phyloP scores from a whole-genome alignment of 1,140 invertebrate species.

The Xylocopa sonorina region DNA sequence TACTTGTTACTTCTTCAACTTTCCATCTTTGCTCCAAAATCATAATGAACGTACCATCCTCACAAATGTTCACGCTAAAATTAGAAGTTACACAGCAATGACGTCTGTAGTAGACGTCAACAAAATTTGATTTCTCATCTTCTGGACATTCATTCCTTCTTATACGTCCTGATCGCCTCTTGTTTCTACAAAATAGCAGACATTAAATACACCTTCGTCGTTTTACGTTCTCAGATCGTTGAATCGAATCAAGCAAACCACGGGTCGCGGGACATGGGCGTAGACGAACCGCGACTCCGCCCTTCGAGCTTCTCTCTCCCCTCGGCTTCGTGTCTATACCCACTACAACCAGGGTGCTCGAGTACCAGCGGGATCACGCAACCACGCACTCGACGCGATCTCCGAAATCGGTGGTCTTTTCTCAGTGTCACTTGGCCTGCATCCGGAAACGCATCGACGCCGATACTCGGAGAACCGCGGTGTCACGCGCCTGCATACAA shows the following conservation, averaged over 20 bases:
- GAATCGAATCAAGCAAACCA: constrained; percentile 74
- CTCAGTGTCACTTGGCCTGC: constrained; percentile 66
- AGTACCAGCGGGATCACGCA: not conserved
- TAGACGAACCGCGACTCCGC: constrained; percentile 46
- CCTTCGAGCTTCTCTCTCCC: constrained; percentile 7
- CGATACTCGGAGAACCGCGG: not conserved
- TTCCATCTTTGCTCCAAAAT: too few species aligned
- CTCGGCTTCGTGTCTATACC: constrained; percentile 30
- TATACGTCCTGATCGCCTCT: too few species aligned
- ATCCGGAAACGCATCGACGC: constrained; percentile 45
- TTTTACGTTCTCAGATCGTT: too few species aligned
- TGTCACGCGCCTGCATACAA: not conserved
- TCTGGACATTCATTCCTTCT: too few species aligned
- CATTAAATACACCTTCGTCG: too few species aligned
- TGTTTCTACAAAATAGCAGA: too few species aligned
- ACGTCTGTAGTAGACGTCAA: too few species aligned
- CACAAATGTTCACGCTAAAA: too few species aligned
- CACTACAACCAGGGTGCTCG: constrained; percentile 16
- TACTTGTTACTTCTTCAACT: too few species aligned
- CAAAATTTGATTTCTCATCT: too few species aligned
- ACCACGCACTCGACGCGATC: constrained; percentile 3
- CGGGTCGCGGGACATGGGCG: constrained; percentile 39
- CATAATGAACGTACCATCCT: too few species aligned
- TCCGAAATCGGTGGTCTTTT: constrained; percentile 35
- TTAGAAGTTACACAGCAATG: too few species aligned